Conservation (phyloP, 1,140 invertebrate species). For the Drosophila auraria region DNA sequence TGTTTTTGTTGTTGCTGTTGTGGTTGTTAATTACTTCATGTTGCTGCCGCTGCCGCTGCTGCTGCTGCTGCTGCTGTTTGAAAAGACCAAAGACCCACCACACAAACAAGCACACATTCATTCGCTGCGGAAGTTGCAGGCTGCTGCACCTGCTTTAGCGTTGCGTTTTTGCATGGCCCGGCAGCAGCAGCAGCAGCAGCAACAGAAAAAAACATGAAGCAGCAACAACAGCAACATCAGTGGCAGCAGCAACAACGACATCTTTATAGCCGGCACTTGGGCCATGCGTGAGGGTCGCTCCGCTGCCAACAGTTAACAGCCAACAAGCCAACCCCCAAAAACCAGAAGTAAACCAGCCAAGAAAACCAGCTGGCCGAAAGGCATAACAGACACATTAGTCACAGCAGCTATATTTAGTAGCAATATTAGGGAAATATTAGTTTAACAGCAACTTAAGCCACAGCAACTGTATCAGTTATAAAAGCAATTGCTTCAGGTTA, state of each 20-base stretch:
- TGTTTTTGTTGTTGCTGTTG: slow-evolving; percentile 53
- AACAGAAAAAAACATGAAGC: slow-evolving; percentile 18
- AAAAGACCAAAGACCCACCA: slow-evolving; percentile 65
- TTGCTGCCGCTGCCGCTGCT: slow-evolving; percentile 55
- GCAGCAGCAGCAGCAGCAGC: slow-evolving; percentile 44
- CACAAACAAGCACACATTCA: slow-evolving; percentile 40
- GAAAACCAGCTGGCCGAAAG: slow-evolving; percentile 42
- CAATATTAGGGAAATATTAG: slow-evolving; percentile 9
- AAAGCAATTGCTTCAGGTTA: not conserved
- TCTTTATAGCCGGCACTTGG: slow-evolving; percentile 72
- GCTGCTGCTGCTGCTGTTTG: slow-evolving; percentile 53
- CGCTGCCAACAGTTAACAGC: slow-evolving; percentile 49
- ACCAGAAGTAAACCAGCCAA: slow-evolving; percentile 21
- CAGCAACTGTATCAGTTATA: too few relatives aligned
- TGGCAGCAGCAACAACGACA: slow-evolving; percentile 59
- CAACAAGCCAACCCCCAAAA: slow-evolving; percentile 60
- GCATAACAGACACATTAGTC: slow-evolving; percentile 29
- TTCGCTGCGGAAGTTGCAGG: slow-evolving; percentile 76
- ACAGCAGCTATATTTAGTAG: slow-evolving; percentile 26
- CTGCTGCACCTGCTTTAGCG: slow-evolving; percentile 80
- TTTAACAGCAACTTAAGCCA: not conserved
- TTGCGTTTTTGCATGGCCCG: slow-evolving; percentile 71
- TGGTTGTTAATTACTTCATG: slow-evolving; percentile 81
- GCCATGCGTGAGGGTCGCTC: slow-evolving; percentile 65
- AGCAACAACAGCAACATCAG: slow-evolving; percentile 57